These are phyloP conservation scores for Echinarachnius parma DNA, from an alignment of 53 echinoderm and acorn worm genomes.

Conservation along the genomic window DNA sequence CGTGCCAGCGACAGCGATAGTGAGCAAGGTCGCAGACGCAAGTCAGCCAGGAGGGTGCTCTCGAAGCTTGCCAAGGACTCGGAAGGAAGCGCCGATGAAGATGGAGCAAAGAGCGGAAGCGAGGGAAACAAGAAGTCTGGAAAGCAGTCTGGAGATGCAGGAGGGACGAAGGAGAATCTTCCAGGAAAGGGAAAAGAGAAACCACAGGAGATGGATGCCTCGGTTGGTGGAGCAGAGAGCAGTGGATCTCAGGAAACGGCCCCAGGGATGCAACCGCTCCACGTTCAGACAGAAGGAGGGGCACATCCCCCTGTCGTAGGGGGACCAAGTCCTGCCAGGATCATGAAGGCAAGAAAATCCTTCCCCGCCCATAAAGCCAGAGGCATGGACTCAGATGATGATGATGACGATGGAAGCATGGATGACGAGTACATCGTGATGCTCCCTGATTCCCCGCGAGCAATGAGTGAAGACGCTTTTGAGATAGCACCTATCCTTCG, in stretches of 20 bases:
- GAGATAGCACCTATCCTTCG: conserved; percentile 30
- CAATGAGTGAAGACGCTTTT: conserved; percentile 27
- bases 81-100: conserved; percentile 10
- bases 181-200: neutral
- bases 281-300: neutral
- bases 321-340: conserved; percentile 37
- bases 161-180: too few relatives aligned
- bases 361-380: conserved; percentile 27
- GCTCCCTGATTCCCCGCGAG: neutral
- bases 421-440: conserved; percentile 39
- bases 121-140: neutral
- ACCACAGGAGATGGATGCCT: neutral
- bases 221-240: too few relatives aligned
- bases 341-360: conserved; percentile 44
- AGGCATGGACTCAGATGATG: too few relatives aligned
- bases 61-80: neutral
- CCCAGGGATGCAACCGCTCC: neutral
- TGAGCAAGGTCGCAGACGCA: conserved; percentile 14
- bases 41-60: neutral
- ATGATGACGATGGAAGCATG: conserved; percentile 22
- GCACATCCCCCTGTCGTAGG: too few relatives aligned
- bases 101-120: neutral
- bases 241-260: neutral
- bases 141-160: neutral
- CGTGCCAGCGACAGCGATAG: conserved; percentile 31